These are phyloP conservation scores for Okamejei kenojei DNA, from an alignment of 2,797 vertebrate species.

Conservation along the genomic window DNA sequence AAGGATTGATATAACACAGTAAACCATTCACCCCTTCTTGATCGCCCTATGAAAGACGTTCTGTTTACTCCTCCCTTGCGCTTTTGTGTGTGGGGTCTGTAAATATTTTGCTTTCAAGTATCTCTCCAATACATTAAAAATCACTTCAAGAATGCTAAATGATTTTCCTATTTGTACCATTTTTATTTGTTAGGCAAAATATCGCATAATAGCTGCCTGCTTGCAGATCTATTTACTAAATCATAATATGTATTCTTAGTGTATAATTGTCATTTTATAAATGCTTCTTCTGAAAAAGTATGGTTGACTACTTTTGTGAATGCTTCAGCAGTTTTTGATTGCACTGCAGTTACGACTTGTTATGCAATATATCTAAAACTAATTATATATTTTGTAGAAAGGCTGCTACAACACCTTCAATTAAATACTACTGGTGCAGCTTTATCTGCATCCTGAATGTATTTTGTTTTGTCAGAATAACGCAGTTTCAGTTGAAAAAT, in stretches of 20 bases:
- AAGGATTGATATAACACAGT: neutral
- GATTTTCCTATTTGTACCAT: constrained; percentile 10
- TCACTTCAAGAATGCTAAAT: constrained; percentile 5
- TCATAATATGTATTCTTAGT: constrained; percentile 65
- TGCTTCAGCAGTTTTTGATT: constrained; percentile 62
- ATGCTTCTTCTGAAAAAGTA: constrained; percentile 50
- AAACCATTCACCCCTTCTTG: neutral
- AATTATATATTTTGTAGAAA: constrained; percentile 58
- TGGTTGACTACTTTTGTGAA: constrained; percentile 57
- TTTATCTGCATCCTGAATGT: constrained; percentile 52
- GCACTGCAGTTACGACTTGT: constrained; percentile 50
- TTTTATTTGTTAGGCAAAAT: constrained; percentile 14
- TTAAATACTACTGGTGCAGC: constrained; percentile 52
- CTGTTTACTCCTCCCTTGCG: neutral
- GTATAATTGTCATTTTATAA: constrained; percentile 58
- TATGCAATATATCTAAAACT: constrained; percentile 63
- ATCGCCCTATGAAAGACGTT: neutral
- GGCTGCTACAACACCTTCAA: constrained; percentile 57
- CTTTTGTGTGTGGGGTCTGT: neutral
- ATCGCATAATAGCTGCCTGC: constrained; percentile 33
- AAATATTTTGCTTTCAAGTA: neutral
- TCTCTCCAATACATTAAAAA: neutral
- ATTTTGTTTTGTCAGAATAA: constrained; percentile 57
- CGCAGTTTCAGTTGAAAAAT: constrained; percentile 45
- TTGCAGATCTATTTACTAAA: constrained; percentile 61